These are phyloP conservation scores for Scalopus aquaticus DNA, from an alignment of 2,113 vertebrate genomes.

Conservation along the genomic window DNA sequence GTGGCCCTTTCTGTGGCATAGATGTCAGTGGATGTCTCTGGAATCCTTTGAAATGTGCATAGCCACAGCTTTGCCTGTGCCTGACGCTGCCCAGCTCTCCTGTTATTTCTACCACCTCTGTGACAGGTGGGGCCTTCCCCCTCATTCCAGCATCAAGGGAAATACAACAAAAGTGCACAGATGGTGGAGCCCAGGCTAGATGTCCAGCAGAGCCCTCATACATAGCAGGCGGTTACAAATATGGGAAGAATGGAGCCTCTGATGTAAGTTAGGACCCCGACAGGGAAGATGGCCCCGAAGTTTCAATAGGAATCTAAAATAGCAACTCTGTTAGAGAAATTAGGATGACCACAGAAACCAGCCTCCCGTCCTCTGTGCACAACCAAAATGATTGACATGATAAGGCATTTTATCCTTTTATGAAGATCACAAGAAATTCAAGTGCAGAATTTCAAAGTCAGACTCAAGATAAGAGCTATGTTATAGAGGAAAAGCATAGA, in stretches of 20 bases:
- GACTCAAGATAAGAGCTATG: not conserved
- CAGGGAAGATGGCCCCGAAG: not conserved
- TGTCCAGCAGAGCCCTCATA: not conserved
- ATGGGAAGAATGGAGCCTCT: not conserved
- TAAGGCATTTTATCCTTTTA: not conserved
- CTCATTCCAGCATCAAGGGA: not conserved
- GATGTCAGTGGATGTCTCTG: not conserved
- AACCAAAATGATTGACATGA: not conserved
- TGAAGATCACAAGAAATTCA: not conserved
- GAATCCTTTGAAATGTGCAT: not conserved
- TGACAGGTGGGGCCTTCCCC: not conserved
- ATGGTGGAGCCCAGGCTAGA: fast-evolving
- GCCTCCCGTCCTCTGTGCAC: not conserved
- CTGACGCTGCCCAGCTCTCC: not conserved
- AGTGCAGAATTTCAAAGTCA: not conserved
- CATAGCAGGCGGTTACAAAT: not conserved
- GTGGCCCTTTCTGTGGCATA: not conserved
- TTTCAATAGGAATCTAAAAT: not conserved
- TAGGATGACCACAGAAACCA: fast-evolving
- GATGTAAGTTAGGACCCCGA: too few relatives aligned
- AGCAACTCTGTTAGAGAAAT: not conserved
- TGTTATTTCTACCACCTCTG: not conserved
- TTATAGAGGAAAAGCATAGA: not conserved
- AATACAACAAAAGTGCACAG: not conserved
- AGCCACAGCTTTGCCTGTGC: not conserved